Evolutionary conservation across 2,888 invertebrate species (phyloP).

Genomic region (Leptinotarsa haldemani): DNA sequence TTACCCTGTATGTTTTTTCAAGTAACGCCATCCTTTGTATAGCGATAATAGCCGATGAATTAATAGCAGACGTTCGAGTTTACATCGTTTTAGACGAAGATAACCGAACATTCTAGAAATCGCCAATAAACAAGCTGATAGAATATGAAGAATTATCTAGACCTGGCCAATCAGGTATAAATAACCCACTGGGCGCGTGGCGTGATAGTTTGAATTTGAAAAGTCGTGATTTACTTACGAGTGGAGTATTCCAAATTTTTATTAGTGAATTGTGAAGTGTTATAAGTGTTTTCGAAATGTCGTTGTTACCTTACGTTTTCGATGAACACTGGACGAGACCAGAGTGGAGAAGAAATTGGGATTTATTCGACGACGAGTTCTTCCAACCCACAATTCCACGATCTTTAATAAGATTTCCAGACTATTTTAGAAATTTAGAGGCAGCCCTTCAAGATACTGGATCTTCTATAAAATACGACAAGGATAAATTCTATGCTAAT

Average conservation of each 20-base stretch:
- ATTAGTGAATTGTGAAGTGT: background rate
- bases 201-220: constrained; percentile 7
- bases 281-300: background rate
- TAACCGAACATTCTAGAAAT: background rate
- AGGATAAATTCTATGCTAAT: constrained; percentile 40
- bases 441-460: constrained; percentile 17
- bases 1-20: too few relatives aligned
- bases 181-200: background rate
- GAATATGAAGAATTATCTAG: background rate
- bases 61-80: background rate
- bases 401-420: background rate
- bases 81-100: background rate
- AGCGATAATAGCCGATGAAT: constrained; percentile 3
- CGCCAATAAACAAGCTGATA: background rate
- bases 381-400: background rate
- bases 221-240: background rate
- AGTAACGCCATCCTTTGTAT: background rate
- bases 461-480: constrained; percentile 27
- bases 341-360: background rate
- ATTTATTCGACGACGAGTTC: constrained; percentile 1
- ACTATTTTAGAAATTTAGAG: constrained; percentile 2
- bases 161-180: constrained; percentile 10
- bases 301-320: background rate
- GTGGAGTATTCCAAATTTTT: background rate
- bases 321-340: background rate